These are phyloP conservation scores for Folsomia manolachei DNA, from an alignment of 2,888 invertebrate genomes.

Conservation along the genomic window DNA sequence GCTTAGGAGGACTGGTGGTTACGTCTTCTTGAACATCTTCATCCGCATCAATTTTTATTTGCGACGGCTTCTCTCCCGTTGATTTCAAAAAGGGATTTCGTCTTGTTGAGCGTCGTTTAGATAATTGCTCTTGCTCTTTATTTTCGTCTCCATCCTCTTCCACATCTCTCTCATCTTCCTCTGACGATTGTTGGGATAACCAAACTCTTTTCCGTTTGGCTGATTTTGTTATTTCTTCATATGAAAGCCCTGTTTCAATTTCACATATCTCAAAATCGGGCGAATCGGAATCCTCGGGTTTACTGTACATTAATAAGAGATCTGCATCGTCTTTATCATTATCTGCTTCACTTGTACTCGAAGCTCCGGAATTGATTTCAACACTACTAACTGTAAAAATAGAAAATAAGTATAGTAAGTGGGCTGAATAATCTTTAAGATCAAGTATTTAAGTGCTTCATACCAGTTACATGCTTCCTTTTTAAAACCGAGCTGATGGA, in stretches of 20 bases:
- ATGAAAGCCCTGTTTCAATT: constrained; percentile 12
- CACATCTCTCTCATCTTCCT: neutral
- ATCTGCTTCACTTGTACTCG: neutral
- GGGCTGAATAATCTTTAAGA: neutral
- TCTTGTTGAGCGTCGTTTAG: neutral
- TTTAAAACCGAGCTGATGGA: neutral
- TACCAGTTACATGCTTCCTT: neutral
- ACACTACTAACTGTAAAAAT: no score
- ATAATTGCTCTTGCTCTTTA: neutral
- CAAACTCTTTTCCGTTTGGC: neutral
- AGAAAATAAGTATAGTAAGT: neutral
- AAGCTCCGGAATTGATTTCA: neutral
- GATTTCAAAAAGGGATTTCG: constrained; percentile 31
- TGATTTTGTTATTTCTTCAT: neutral
- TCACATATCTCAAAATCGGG: neutral
- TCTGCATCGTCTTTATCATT: constrained; percentile 16
- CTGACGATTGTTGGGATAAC: neutral
- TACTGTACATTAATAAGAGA: constrained; percentile 26
- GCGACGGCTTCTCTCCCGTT: neutral
- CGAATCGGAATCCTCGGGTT: neutral
- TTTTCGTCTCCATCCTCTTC: constrained; percentile 12
- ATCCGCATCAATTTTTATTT: neutral
- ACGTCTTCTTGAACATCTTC: no score
- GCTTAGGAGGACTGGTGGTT: neutral
- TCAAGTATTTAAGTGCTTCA: no score